Conservation (phyloP, 92 coral and sea anemone genomes). For the Chrysogorgia sp. region DNA sequence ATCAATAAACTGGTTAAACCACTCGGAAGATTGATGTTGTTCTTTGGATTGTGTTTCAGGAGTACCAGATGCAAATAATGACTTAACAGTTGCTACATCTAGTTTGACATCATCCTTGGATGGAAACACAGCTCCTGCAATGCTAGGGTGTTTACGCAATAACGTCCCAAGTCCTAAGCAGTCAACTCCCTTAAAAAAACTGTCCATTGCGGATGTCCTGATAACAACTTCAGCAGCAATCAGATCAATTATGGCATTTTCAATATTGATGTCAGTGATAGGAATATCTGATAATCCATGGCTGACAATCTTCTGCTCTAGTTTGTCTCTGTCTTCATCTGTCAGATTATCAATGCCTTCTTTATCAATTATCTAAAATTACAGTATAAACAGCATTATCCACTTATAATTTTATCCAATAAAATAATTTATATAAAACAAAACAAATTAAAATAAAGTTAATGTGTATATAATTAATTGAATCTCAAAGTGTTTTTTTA, state of each 20-base stretch:
- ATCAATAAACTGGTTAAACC: too few species aligned
- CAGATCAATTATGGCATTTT: constrained; percentile 26
- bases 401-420: too few species aligned
- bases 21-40: too few species aligned
- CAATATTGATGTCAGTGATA: constrained; percentile 4
- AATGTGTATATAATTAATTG: too few species aligned
- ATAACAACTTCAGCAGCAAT: constrained; percentile 23
- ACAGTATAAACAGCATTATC: too few species aligned
- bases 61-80: background rate
- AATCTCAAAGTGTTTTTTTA: too few species aligned
- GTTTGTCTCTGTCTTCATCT: background rate
- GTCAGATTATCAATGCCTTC: too few species aligned
- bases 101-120: background rate
- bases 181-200: constrained; percentile 6
- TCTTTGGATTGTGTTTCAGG: too few species aligned
- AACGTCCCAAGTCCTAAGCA: constrained; percentile 15
- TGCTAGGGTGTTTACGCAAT: constrained; percentile 9
- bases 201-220: constrained; percentile 16
- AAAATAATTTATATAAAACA: too few species aligned
- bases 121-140: background rate
- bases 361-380: too few species aligned
- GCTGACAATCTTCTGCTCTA: constrained; percentile 12
- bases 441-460: too few species aligned
- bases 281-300: constrained; percentile 37
- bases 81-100: background rate